Percentiles rank a stretch among this genome's conserved stretches.
These are phyloP conservation scores for Castor canadensis DNA, from an alignment of 2,113 vertebrate species.

Conservation along the genomic window DNA sequence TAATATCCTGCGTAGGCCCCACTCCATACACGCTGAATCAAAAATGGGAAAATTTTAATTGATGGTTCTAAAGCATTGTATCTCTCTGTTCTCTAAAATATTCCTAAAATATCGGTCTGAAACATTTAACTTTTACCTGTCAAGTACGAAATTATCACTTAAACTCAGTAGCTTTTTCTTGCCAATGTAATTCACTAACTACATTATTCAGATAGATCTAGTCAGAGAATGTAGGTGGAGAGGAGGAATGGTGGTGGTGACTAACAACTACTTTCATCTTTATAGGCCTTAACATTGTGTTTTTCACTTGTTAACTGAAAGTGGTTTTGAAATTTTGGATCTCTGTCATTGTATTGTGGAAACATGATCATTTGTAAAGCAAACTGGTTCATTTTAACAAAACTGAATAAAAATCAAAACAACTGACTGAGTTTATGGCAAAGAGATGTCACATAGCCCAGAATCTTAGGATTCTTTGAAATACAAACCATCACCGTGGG, in stretches of 20 bases:
- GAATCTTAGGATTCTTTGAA: conserved; percentile 7
- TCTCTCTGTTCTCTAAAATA: not conserved
- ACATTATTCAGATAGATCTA: not conserved
- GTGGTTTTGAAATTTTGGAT: not conserved
- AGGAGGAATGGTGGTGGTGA: not conserved
- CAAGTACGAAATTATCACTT: not conserved
- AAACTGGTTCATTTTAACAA: conserved; percentile 12
- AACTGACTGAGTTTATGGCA: conserved; percentile 7
- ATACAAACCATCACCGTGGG: not conserved
- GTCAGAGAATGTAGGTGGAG: not conserved
- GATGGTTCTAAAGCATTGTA: not conserved
- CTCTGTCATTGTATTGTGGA: not conserved
- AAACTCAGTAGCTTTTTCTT: conserved; percentile 37
- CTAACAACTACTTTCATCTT: not conserved
- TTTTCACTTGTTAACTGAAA: conserved; percentile 23
- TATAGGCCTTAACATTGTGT: not conserved
- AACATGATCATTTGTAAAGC: not conserved
- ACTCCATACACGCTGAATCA: not conserved
- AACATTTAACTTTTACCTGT: not conserved
- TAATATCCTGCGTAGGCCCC: not conserved
- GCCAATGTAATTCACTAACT: conserved; percentile 28
- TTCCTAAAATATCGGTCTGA: conserved; percentile 21
- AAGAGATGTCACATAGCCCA: not conserved
- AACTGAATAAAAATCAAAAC: conserved; percentile 40
- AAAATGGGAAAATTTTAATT: not conserved